Evolutionary conservation across 1,140 invertebrate genomes (phyloP).

Genomic region (Nilaparvata lugens): DNA sequence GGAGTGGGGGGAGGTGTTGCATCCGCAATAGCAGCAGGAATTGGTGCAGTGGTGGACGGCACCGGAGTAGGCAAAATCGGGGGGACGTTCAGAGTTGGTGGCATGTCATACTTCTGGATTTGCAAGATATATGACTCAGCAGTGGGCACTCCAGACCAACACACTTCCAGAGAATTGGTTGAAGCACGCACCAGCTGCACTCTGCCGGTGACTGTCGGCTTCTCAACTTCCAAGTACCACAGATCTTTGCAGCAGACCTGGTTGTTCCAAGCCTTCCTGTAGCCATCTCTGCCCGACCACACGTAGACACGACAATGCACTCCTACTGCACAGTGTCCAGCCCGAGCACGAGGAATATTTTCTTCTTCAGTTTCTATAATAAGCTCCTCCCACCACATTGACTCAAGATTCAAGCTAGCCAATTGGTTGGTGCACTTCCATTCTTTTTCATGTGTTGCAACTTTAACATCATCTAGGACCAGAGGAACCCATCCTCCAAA

Average conservation of each 20-base stretch:
- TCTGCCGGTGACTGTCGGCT: slow-evolving; percentile 75
- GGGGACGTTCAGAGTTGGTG: slow-evolving; percentile 41
- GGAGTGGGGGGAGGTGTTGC: too few relatives aligned
- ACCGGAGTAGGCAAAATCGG: too few relatives aligned
- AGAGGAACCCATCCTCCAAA: slow-evolving; percentile 98
- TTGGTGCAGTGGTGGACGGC: slow-evolving; percentile 18
- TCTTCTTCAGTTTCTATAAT: slow-evolving; percentile 81
- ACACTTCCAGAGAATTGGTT: slow-evolving; percentile 87
- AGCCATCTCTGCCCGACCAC: slow-evolving; percentile 98
- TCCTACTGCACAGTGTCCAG: slow-evolving; percentile 94
- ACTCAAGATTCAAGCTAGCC: slow-evolving; percentile 87
- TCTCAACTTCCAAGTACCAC: slow-evolving; percentile 95
- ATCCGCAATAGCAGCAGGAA: too few relatives aligned
- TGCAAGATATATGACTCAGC: slow-evolving; percentile 87
- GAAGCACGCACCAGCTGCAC: slow-evolving; percentile 90
- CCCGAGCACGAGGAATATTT: slow-evolving; percentile 82
- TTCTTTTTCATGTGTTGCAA: slow-evolving; percentile 89
- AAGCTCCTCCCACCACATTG: slow-evolving; percentile 88
- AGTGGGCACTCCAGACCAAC: slow-evolving; percentile 86
- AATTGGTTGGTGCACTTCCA: slow-evolving; percentile 99
- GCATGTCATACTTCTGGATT: slow-evolving; percentile 86
- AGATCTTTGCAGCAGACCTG: slow-evolving; percentile 98
- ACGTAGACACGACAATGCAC: slow-evolving; percentile 93
- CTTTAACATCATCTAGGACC: slow-evolving; percentile 76
- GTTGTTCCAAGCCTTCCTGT: slow-evolving; percentile 99